Conservation (phyloP, 1,140 invertebrate species). For the Physella acuta region DNA sequence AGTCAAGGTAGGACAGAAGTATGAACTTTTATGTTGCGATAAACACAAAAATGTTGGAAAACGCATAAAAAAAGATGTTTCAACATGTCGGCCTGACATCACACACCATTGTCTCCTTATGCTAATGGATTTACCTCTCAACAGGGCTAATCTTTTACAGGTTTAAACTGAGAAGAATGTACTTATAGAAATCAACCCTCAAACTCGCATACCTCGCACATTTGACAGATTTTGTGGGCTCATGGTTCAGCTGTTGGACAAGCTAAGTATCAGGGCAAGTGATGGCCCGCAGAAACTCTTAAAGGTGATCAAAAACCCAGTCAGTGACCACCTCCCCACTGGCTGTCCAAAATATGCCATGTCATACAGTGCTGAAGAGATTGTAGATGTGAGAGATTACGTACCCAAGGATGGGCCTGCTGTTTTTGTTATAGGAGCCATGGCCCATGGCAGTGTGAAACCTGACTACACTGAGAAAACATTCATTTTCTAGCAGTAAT, state of each 20-base stretch:
- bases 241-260: too few relatives aligned
- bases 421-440: too few relatives aligned
- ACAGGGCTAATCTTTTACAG: conserved; percentile 76
- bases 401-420: too few relatives aligned
- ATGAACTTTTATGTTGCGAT: too few relatives aligned
- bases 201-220: too few relatives aligned
- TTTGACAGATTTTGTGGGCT: too few relatives aligned
- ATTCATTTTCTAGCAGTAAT: conserved; percentile 88
- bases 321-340: conserved; percentile 90
- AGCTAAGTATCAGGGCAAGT: too few relatives aligned
- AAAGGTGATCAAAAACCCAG: conserved; percentile 92
- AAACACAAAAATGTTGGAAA: conserved; percentile 83
- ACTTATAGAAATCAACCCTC: conserved; percentile 97
- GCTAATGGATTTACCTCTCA: conserved; percentile 94
- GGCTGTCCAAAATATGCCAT: conserved; percentile 89
- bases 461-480: conserved; percentile 89
- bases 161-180: conserved; percentile 92
- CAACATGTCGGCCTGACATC: conserved; percentile 88
- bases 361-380: conserved; percentile 82
- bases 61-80: conserved; percentile 81
- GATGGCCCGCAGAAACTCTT: too few relatives aligned
- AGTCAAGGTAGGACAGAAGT: too few relatives aligned
- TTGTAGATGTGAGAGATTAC: too few relatives aligned
- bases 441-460: conserved; percentile 80
- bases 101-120: conserved; percentile 93